These are phyloP conservation scores for Tuta absoluta DNA, from an alignment of 2,888 invertebrate genomes.

Conservation along the genomic window DNA sequence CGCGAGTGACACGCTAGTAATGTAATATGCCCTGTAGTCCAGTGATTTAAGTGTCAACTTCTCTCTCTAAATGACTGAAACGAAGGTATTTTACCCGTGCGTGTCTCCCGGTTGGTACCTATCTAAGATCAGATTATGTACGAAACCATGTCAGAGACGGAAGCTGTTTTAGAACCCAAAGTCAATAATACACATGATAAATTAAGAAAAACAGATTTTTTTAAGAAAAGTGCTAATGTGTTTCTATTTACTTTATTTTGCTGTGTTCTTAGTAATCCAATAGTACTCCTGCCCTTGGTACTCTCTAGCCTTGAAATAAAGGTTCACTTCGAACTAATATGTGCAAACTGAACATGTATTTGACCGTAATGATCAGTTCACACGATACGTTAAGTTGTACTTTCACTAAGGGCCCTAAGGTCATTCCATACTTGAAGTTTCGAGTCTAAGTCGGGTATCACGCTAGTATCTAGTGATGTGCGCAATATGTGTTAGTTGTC, in stretches of 20 bases:
- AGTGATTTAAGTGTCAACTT: too few relatives aligned
- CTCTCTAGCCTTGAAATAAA: neutral
- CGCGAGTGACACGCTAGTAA: too few relatives aligned
- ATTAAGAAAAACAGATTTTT: too few relatives aligned
- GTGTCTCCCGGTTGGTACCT: too few relatives aligned
- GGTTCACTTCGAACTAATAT: neutral
- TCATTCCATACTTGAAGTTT: neutral
- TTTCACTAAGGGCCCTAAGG: constrained; percentile 15
- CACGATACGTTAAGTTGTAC: constrained; percentile 2
- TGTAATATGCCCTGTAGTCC: too few relatives aligned
- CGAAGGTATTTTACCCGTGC: too few relatives aligned
- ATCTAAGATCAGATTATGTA: too few relatives aligned
- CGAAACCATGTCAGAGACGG: too few relatives aligned
- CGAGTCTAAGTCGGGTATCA: neutral
- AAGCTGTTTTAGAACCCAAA: too few relatives aligned
- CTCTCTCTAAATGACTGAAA: too few relatives aligned
- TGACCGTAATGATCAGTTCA: constrained; percentile 4
- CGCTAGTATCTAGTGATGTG: neutral
- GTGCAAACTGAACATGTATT: neutral
- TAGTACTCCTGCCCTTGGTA: neutral
- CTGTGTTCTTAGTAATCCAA: neutral
- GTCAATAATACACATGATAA: too few relatives aligned
- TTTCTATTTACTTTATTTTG: neutral
- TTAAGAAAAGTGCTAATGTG: too few relatives aligned
- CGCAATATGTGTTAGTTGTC: neutral